A percentile compares a stretch with the other conserved stretches of the same genome.
phyloP scores from a whole-genome alignment of 2,888 invertebrate species.

The Lasioglossum villosulum region DNA sequence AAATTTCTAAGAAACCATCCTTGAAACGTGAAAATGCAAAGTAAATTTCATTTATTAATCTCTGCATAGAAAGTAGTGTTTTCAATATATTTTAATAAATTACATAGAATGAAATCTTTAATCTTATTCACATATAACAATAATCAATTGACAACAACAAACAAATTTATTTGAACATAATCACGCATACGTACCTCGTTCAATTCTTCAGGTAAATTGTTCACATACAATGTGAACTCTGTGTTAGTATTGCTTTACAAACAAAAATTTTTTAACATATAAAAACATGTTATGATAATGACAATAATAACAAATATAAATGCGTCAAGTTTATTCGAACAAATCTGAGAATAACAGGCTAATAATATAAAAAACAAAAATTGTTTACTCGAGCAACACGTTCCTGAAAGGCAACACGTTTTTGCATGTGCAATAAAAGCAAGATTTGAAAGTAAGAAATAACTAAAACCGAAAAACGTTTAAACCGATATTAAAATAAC shows the following conservation, averaged over 20 bases:
- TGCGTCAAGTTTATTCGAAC: neutral
- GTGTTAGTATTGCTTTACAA: constrained; percentile 8
- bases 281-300: neutral
- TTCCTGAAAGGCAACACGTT: neutral
- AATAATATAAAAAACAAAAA: neutral
- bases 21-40: constrained; percentile 43
- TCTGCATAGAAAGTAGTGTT: neutral
- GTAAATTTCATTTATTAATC: constrained; percentile 2
- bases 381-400: neutral
- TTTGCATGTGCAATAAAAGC: neutral
- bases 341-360: neutral
- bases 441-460: neutral
- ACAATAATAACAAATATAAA: neutral
- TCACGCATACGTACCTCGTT: constrained; percentile 64
- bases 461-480: neutral
- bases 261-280: constrained; percentile 1
- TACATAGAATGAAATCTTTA: neutral
- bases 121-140: neutral
- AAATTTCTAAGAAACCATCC: constrained; percentile 73
- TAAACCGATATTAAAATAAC: neutral
- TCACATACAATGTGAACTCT: constrained; percentile 71
- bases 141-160: neutral
- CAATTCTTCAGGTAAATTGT: constrained; percentile 75
- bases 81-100: neutral
- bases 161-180: constrained; percentile 1